Conservation (phyloP, 1,140 invertebrate species). For the Calephelis nemesis region DNA sequence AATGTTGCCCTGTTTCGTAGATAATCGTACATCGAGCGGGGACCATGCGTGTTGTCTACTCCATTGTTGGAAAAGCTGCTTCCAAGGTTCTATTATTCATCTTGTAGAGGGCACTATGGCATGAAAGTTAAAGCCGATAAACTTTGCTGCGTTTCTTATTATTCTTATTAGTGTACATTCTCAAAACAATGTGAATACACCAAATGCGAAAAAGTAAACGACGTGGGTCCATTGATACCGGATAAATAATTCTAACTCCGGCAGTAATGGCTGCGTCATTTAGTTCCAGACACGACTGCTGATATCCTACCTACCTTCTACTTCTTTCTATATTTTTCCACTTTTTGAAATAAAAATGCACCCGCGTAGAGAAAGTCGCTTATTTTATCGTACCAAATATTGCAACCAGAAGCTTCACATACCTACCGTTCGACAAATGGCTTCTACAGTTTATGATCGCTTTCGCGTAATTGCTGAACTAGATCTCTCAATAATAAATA, state of each 20-base stretch:
- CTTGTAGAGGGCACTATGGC: slow-evolving; percentile 78
- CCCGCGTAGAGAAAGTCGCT: slow-evolving; percentile 68
- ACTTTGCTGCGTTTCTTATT: slow-evolving; percentile 77
- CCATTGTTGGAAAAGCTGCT: slow-evolving; percentile 79
- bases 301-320: slow-evolving; percentile 67
- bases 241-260: slow-evolving; percentile 55
- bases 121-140: slow-evolving; percentile 77
- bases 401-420: slow-evolving; percentile 66
- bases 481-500: slow-evolving; percentile 43
- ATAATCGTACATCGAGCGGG: slow-evolving; percentile 73
- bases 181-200: slow-evolving; percentile 74
- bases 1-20: slow-evolving; percentile 76
- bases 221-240: slow-evolving; percentile 62
- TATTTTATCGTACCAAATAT: slow-evolving; percentile 61
- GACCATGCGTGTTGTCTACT: slow-evolving; percentile 77
- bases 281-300: slow-evolving; percentile 73
- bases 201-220: slow-evolving; percentile 56
- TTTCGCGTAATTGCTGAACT: slow-evolving; percentile 66
- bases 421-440: slow-evolving; percentile 48
- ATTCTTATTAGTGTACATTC: slow-evolving; percentile 69
- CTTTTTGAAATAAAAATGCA: slow-evolving; percentile 73
- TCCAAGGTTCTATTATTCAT: slow-evolving; percentile 77
- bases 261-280: slow-evolving; percentile 61
- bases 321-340: slow-evolving; percentile 72
- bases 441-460: slow-evolving; percentile 61